Percentiles rank a stretch among this genome's conserved stretches.
phyloP scores from a whole-genome alignment of 2,888 invertebrate genomes.

The Aporophyla nigra region DNA sequence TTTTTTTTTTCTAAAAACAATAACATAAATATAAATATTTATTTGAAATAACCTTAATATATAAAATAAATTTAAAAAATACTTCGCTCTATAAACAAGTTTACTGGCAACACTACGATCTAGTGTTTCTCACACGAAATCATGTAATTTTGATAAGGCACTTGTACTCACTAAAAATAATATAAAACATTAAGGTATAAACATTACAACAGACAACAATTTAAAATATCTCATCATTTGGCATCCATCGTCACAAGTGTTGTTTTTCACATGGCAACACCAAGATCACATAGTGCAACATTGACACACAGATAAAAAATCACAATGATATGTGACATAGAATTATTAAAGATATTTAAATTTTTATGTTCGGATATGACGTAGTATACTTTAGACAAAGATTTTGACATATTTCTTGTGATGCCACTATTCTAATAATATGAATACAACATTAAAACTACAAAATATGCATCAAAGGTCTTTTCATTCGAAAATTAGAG shows the following conservation, averaged over 20 bases:
- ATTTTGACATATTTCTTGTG: constrained; percentile 62
- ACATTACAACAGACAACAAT: constrained; percentile 78
- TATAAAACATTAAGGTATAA: constrained; percentile 66
- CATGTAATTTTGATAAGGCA: constrained; percentile 73
- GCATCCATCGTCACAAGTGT: constrained; percentile 80
- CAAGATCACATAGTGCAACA: constrained; percentile 73
- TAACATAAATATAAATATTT: background rate
- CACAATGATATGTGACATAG: constrained; percentile 66
- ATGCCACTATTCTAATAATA: constrained; percentile 58
- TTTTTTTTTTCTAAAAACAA: background rate
- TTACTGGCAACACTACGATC: constrained; percentile 64
- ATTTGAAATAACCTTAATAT: constrained; percentile 3
- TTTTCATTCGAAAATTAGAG: constrained; percentile 63
- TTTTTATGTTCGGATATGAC: constrained; percentile 53
- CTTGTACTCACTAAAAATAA: constrained; percentile 70
- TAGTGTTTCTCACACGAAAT: constrained; percentile 42
- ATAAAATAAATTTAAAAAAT: background rate
- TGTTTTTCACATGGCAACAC: constrained; percentile 78
- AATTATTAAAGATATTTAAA: constrained; percentile 37
- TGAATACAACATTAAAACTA: constrained; percentile 58
- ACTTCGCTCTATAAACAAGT: background rate
- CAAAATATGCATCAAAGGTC: constrained; percentile 53
- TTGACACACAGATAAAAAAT: constrained; percentile 60
- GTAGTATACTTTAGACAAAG: constrained; percentile 48
- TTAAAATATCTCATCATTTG: constrained; percentile 80